Evolutionary conservation across 1,140 invertebrate genomes (phyloP).

Genomic region (Asbolus verrucosus): DNA sequence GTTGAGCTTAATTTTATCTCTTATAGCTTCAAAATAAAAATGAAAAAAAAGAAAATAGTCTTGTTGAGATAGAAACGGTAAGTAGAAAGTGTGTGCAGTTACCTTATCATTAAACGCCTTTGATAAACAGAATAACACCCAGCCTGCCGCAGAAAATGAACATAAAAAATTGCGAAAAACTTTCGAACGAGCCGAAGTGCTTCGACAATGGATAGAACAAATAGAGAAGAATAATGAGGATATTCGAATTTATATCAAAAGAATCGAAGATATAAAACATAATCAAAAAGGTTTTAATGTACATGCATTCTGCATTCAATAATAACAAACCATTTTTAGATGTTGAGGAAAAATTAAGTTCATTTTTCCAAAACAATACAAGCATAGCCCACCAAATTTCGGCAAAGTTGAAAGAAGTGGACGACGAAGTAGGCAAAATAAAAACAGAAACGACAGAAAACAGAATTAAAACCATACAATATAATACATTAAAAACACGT

Average conservation of each 20-base stretch:
- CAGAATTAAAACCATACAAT: conserved; percentile 59
- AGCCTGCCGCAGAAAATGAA: conserved; percentile 14
- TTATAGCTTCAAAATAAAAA: conserved; percentile 12
- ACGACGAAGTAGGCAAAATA: conserved; percentile 50
- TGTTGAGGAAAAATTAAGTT: conserved; percentile 54
- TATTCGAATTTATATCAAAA: conserved; percentile 2
- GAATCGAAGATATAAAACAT: conserved; percentile 16
- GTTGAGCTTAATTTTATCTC: too few species aligned
- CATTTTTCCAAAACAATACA: conserved; percentile 57
- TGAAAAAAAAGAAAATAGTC: background rate
- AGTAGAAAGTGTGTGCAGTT: background rate
- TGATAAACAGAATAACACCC: conserved; percentile 28
- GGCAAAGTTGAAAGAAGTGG: conserved; percentile 55
- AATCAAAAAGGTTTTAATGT: conserved; percentile 37
- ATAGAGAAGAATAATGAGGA: conserved; percentile 26
- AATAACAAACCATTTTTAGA: conserved; percentile 49
- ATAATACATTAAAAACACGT: conserved; percentile 54
- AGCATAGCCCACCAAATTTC: conserved; percentile 52
- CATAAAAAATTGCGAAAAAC: conserved; percentile 19
- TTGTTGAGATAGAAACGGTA: conserved; percentile 3
- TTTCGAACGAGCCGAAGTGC: conserved; percentile 36
- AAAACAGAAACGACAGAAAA: conserved; percentile 50
- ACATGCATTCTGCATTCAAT: background rate
- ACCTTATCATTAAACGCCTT: conserved; percentile 5
- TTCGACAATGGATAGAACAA: conserved; percentile 27